Base-by-base conservation (phyloP, 2,113 vertebrate genomes). In the Glaucomys volans region DNA sequence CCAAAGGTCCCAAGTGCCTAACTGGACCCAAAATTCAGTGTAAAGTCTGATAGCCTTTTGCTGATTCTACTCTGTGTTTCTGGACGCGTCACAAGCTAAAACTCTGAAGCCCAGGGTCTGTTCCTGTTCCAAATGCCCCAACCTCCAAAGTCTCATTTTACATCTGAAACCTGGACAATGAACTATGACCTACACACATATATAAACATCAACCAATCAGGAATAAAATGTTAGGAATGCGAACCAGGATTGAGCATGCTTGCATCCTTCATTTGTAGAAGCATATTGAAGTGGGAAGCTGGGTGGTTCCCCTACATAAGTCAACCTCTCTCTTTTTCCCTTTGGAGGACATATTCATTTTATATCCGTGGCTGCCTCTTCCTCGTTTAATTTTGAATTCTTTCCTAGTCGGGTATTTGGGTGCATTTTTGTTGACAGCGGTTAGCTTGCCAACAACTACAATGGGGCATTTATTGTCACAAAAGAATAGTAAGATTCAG, bases 401-500 rank as follows among this genome's bases (percentile, higher is more conserved):
- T 40, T n/a, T 87, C 71, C 50, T 44, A 40, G 12, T n/a, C n/a
- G n/a, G n/a, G n/a, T n/a, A n/a, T n/a, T n/a, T n/a, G n/a, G n/a
- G n/a, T 62, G 22, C 76, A 54, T 85, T 32, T 76, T 42, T 66
- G 71, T 66, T 85, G 57, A 67, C 16, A 42, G n/a, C n/a, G 90
- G 24, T 87, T 79, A 87, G 28, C 77, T 32, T 52, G 42, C 26
- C 84, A 92, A 64, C 26, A 84, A 91, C n/a, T 50, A 81, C 20
- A 84, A 89, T 35, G 37, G 28, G 77, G 35, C 83, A 32, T 71
- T 76, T 52, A 54, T 44, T n/a, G 35, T 81, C 40, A 83, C 44
- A 81, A 90, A 62, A 91, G 44, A 47, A 22, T 81, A 91, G 42
- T 59, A 85, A 85, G 8, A 86, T 62, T 83, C 47, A 90, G 54